Base-by-base conservation (phyloP, 35 echinoderm and acorn worm species). In the Stichopus chloronotus region DNA sequence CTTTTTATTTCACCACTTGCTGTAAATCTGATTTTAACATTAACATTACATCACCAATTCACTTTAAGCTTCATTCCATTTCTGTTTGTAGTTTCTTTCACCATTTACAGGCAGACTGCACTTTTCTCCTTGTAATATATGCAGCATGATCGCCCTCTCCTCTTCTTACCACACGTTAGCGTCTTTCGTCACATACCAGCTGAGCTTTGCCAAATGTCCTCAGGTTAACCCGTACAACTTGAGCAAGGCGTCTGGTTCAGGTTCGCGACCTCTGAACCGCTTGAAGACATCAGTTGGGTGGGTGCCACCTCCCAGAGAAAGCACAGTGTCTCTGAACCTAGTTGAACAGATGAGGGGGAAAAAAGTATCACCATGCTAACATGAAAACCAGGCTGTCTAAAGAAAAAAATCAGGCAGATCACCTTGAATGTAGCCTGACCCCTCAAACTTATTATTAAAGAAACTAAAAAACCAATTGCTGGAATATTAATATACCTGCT, bases 251-350 rank as follows among this genome's bases (percentile, higher is more conserved):
- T 94, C 95, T 52, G 93, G 95, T 56, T 92, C 77, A 68, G 97
- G 91, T 52, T 98, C 97, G 12, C 97, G 95, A 90, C 97, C 97
- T 94, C 97, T 91, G 87, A 98, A 98, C 88, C 93, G 56, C 76
- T 87, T 87, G 93, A 98, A 98, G 80, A 98, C 97, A 25, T 96
- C 91, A 0, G 57, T 90, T 77, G 97, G 97, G 69, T 98, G 94
- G 55, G 97, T 94, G 57, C 97, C 97, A 77, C 97, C 97, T 63
- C 97, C 97, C 10, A 98, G 87, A 56, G 95, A 63, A 58, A 98
- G 88, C 8, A 98, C 91, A 57, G 95, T 98, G 8, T 96, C 88
- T 87, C 95, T 92, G 84, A 98, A 98, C 65, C 65, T 71, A 23
- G 2, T n/a, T 81, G 11, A 14, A 81, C 5, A 81, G 25, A 81